Percentiles rank a stretch among this genome's conserved stretches.
Evolutionary conservation across 2,113 vertebrate genomes (phyloP).

Genomic region (Phocoena sinus): DNA sequence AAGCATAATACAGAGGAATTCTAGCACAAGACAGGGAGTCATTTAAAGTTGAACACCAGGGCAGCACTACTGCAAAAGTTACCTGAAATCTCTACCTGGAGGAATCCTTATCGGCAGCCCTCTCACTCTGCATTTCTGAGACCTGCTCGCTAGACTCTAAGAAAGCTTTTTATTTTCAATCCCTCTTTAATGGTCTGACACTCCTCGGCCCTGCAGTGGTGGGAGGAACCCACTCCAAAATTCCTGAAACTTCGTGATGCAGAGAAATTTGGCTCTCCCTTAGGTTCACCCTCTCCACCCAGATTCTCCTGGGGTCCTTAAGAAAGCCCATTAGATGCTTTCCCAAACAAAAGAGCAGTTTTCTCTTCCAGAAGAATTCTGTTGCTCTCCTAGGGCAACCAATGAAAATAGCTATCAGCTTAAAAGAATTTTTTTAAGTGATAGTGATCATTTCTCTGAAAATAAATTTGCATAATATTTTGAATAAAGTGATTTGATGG

Average conservation of each 20-base stretch:
- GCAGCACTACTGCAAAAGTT: background rate
- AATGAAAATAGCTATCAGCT: background rate
- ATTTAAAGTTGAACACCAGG: background rate
- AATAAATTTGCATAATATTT: background rate
- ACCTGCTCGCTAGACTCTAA: background rate
- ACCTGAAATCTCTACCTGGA: background rate
- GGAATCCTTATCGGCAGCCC: background rate
- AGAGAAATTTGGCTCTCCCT: constrained; percentile 38
- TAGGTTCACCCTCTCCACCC: background rate
- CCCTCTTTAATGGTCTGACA: background rate
- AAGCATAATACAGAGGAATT: background rate
- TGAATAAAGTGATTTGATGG: constrained; percentile 1
- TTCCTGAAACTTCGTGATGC: constrained; percentile 52
- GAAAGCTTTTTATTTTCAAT: constrained; percentile 28
- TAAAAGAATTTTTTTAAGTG: background rate
- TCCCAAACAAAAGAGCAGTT: constrained; percentile 23
- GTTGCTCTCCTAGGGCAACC: background rate
- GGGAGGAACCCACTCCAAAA: constrained; percentile 14
- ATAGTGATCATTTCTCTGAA: constrained; percentile 16
- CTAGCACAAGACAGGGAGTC: background rate
- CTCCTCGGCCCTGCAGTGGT: background rate
- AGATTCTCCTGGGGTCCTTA: background rate
- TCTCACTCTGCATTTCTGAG: background rate
- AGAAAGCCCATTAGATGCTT: background rate
- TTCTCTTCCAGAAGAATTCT: constrained; percentile 30